A percentile compares a stretch with the other conserved stretches of the same genome.
Evolutionary conservation across 2,113 vertebrate species (phyloP).

Genomic region (Siniperca knerii): DNA sequence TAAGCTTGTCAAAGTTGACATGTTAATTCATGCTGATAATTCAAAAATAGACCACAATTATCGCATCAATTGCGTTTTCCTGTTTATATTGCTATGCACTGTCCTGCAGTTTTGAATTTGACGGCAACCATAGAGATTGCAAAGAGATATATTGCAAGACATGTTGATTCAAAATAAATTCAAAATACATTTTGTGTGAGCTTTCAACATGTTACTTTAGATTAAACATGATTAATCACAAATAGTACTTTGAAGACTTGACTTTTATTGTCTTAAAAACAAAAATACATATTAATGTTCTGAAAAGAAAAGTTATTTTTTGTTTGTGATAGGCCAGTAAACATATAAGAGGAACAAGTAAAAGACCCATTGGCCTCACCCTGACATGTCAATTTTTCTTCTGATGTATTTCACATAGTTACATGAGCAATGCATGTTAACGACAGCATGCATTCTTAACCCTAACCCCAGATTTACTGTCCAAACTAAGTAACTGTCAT

Average conservation of each 20-base stretch:
- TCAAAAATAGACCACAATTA: neutral
- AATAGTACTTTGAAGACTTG: too few relatives aligned
- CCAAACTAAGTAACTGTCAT: slow-evolving; percentile 1
- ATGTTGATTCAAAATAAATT: neutral
- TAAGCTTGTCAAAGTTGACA: neutral
- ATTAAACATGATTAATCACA: neutral
- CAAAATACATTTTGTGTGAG: neutral
- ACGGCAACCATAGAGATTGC: neutral
- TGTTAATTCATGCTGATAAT: neutral
- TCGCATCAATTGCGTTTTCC: neutral
- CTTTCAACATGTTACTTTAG: neutral
- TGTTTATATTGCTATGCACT: neutral
- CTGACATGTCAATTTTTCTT: neutral
- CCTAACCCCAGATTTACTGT: slow-evolving; percentile 3
- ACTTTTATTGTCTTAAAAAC: too few relatives aligned
- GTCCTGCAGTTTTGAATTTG: neutral
- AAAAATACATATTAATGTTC: too few relatives aligned
- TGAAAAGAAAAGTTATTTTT: neutral
- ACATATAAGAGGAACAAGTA: neutral
- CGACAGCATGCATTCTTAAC: neutral
- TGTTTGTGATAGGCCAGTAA: neutral
- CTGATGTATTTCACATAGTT: neutral
- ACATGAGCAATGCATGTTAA: neutral
- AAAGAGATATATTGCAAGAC: neutral
- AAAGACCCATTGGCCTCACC: neutral